Percentiles rank a stretch among this genome's conserved stretches.
Evolutionary conservation across 2,888 invertebrate species (phyloP).

Genomic region (Perizoma affinitatum): DNA sequence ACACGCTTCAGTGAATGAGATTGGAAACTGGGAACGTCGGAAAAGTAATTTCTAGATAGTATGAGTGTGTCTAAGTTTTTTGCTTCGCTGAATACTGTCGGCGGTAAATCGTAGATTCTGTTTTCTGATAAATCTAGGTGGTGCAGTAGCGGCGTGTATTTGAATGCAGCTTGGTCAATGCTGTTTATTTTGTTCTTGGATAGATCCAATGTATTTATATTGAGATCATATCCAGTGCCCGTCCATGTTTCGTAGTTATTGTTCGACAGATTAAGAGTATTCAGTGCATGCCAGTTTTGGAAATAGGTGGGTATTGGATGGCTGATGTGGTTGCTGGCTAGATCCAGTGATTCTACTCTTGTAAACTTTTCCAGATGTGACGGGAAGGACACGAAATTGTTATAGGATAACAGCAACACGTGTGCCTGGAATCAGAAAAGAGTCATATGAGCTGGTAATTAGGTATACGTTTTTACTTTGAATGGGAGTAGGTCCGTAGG

Average conservation of each 20-base stretch:
- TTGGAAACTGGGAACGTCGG: conserved; percentile 81
- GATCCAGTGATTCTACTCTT: conserved; percentile 75
- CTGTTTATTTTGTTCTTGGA: conserved; percentile 86
- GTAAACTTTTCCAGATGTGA: conserved; percentile 72
- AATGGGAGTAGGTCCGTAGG: too few species aligned
- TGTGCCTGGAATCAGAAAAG: conserved; percentile 76
- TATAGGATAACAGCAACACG: conserved; percentile 86
- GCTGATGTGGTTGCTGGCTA: conserved; percentile 80
- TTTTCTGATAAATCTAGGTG: conserved; percentile 88
- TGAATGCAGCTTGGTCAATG: conserved; percentile 85
- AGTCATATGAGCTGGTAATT: too few species aligned
- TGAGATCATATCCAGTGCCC: conserved; percentile 47
- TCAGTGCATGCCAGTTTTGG: conserved; percentile 75
- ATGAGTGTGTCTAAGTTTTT: conserved; percentile 83
- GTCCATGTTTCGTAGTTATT: conserved; percentile 78
- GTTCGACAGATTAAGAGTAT: conserved; percentile 83
- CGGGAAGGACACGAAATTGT: conserved; percentile 84
- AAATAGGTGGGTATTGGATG: conserved; percentile 73
- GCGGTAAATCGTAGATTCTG: conserved; percentile 83
- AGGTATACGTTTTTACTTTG: too few species aligned
- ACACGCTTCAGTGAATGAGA: conserved; percentile 83
- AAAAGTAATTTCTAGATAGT: conserved; percentile 87
- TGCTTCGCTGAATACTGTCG: conserved; percentile 82
- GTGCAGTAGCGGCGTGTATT: conserved; percentile 79
- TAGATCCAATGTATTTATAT: conserved; percentile 85